Evolutionary conservation across 2,113 vertebrate species (phyloP).

Genomic region (Podarcis raffonei): DNA sequence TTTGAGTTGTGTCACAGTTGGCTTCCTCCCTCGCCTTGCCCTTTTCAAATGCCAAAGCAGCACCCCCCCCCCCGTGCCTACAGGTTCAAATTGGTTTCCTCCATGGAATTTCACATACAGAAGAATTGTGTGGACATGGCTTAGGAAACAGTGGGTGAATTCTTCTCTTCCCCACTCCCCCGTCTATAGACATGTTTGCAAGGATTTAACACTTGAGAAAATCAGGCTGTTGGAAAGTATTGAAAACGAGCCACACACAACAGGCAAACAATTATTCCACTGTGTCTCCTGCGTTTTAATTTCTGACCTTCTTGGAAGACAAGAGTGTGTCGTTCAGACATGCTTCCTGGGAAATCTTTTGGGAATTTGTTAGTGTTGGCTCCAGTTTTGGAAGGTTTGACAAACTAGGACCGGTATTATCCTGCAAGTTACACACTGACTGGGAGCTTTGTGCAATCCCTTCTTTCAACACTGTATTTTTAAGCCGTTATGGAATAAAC

Average conservation of each 20-base stretch:
- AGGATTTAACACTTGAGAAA: not conserved
- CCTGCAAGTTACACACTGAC: not conserved
- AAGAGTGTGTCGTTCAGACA: not conserved
- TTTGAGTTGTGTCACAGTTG: not conserved
- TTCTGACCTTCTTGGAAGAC: not conserved
- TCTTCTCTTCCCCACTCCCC: not conserved
- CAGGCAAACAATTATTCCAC: too few species aligned
- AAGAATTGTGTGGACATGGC: not conserved
- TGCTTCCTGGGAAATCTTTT: not conserved
- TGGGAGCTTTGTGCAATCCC: not conserved
- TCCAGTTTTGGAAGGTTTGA: not conserved
- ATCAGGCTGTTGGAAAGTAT: not conserved
- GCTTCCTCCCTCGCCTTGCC: not conserved
- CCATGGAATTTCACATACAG: not conserved
- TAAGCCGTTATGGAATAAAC: not conserved
- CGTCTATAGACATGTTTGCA: not conserved
- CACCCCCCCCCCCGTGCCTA: not conserved
- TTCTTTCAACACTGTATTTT: not conserved
- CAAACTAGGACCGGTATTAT: not conserved
- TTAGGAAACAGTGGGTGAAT: not conserved
- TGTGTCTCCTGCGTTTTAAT: not conserved
- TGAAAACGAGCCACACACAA: not conserved
- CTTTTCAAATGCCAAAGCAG: not conserved
- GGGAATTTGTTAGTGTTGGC: not conserved
- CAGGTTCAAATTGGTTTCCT: not conserved